Conservation (phyloP, 2,113 vertebrate species). For the Syngnathoides biaculeatus region DNA sequence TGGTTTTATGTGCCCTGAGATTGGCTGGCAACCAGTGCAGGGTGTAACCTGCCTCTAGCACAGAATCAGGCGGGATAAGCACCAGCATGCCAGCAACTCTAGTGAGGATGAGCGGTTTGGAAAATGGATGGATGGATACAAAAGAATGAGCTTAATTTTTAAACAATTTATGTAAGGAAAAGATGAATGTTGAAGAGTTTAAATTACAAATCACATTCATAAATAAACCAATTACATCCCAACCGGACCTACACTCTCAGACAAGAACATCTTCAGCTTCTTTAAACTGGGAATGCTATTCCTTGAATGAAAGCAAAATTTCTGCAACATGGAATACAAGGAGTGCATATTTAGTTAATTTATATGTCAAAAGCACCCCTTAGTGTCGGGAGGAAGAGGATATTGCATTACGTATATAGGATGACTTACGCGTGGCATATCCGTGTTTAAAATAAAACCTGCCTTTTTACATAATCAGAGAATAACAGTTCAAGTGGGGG, state of each 20-base stretch:
- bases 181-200: background rate
- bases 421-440: constrained; percentile 21
- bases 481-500: background rate
- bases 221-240: background rate
- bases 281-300: background rate
- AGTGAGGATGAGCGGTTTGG: no score
- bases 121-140: background rate
- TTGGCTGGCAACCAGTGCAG: no score
- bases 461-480: background rate
- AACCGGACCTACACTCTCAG: background rate
- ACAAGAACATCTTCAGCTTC: background rate
- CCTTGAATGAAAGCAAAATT: background rate
- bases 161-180: no score
- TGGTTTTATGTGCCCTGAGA: no score
- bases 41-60: no score
- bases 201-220: background rate
- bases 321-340: background rate
- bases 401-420: constrained; percentile 15
- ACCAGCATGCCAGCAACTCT: no score
- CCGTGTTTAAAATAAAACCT: background rate
- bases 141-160: background rate
- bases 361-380: constrained; percentile 23
- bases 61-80: no score
- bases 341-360: constrained; percentile 23
- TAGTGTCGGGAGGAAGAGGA: constrained; percentile 32